These are phyloP conservation scores for Drosophila formosana DNA, from an alignment of 2,888 invertebrate species.

Conservation along the genomic window DNA sequence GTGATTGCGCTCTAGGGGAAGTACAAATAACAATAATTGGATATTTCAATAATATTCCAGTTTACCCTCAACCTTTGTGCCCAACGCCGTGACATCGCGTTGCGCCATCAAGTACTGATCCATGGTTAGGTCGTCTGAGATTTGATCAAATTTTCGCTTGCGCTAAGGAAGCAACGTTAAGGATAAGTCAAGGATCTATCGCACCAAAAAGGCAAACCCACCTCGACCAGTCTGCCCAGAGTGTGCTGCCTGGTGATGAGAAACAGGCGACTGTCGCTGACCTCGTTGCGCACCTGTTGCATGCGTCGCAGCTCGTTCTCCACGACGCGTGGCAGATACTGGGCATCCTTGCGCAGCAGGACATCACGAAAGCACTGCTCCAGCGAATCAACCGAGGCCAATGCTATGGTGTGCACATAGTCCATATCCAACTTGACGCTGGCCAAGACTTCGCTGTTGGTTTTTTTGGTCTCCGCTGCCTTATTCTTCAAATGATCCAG, in stretches of 20 bases:
- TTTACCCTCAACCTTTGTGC: slow-evolving; percentile 45
- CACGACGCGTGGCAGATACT: slow-evolving; percentile 30
- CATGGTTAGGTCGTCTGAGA: slow-evolving; percentile 45
- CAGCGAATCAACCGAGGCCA: background rate
- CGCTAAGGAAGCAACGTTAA: slow-evolving; percentile 28
- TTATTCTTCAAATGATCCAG: slow-evolving; percentile 34
- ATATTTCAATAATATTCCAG: no score
- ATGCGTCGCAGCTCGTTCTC: slow-evolving; percentile 42
- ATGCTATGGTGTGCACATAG: background rate
- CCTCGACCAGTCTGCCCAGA: slow-evolving; percentile 48
- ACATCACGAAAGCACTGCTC: slow-evolving; percentile 19
- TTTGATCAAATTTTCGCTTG: slow-evolving; percentile 39
- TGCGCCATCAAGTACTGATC: slow-evolving; percentile 40
- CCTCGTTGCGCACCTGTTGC: slow-evolving; percentile 44
- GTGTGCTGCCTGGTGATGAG: slow-evolving; percentile 47
- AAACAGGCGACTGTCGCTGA: slow-evolving; percentile 44
- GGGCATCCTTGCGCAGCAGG: slow-evolving; percentile 40
- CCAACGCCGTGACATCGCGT: slow-evolving; percentile 28
- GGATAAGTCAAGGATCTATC: background rate
- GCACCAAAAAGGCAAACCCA: slow-evolving; percentile 3
- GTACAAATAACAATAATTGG: background rate
- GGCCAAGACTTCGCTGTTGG: background rate
- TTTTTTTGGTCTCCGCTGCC: slow-evolving; percentile 13
- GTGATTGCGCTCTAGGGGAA: slow-evolving; percentile 26
- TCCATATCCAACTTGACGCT: slow-evolving; percentile 31